Evolutionary conservation across 2,797 vertebrate species (phyloP).

Genomic region (Epinephelus malabaricus): DNA sequence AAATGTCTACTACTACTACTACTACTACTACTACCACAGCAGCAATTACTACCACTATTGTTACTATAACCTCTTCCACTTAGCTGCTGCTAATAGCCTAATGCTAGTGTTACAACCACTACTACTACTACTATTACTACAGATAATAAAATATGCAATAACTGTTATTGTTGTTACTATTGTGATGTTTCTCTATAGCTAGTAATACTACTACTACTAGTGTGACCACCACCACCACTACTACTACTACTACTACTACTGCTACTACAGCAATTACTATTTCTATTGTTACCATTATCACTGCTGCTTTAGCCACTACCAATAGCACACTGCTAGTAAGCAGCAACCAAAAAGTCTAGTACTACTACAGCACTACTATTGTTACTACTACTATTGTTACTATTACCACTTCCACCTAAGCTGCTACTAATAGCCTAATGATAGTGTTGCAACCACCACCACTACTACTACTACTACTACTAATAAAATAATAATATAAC

Average conservation of each 20-base stretch:
- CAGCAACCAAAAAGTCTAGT: neutral
- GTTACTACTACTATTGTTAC: neutral
- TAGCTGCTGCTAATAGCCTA: too few species aligned
- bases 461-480: neutral
- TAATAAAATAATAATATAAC: too few species aligned
- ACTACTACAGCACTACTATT: too few species aligned
- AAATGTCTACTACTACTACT: too few species aligned
- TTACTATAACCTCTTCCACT: too few species aligned
- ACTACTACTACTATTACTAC: too few species aligned
- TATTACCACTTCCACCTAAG: too few species aligned
- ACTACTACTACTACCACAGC: too few species aligned
- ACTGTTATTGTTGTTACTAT: neutral
- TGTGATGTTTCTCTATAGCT: neutral
- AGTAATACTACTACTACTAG: neutral
- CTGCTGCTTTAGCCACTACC: neutral
- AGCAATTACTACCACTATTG: too few species aligned
- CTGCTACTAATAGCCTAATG: neutral
- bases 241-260: rapidly evolving
- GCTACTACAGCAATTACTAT: neutral
- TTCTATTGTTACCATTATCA: neutral
- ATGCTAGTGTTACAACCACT: too few species aligned
- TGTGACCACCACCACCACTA: neutral
- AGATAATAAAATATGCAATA: too few species aligned
- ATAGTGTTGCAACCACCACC: neutral
- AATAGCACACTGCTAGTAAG: neutral